Conservation (phyloP, 2,113 vertebrate species). For the Pangasianodon gigas region DNA sequence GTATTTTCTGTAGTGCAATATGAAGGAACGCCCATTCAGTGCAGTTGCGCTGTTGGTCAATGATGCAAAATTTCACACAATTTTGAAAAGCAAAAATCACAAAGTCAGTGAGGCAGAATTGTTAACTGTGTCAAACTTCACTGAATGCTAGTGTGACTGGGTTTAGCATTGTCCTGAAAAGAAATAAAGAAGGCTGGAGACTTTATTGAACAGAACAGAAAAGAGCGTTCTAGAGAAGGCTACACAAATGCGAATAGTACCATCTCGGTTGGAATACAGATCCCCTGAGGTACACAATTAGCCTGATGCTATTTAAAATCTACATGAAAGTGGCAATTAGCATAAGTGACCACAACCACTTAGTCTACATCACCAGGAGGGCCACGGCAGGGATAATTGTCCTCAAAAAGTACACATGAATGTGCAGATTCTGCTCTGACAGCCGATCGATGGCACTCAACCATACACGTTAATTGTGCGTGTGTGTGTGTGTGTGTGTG, state of each 20-base stretch:
- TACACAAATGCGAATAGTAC: background rate
- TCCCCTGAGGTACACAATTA: background rate
- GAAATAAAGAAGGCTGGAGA: background rate
- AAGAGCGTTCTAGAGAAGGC: too few species aligned
- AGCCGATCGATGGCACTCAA: slow-evolving; percentile 36
- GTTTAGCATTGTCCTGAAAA: background rate
- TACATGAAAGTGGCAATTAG: slow-evolving; percentile 26
- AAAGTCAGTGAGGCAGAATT: background rate
- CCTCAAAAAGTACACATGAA: slow-evolving; percentile 40
- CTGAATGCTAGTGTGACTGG: background rate
- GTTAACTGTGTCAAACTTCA: background rate
- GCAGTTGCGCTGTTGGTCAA: background rate
- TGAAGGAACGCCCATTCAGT: background rate
- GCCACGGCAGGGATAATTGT: slow-evolving; percentile 41
- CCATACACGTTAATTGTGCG: slow-evolving; percentile 24
- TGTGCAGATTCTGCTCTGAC: slow-evolving; percentile 5
- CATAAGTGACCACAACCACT: slow-evolving; percentile 30
- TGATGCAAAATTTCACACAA: background rate
- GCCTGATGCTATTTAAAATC: slow-evolving; percentile 4
- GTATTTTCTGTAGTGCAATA: background rate
- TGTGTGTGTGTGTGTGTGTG: background rate
- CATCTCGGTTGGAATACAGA: background rate
- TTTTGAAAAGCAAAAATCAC: background rate
- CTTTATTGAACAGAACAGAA: background rate
- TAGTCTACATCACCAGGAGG: slow-evolving; percentile 31